Conservation (phyloP, 2,797 vertebrate genomes). For the Garrulus glandarius region DNA sequence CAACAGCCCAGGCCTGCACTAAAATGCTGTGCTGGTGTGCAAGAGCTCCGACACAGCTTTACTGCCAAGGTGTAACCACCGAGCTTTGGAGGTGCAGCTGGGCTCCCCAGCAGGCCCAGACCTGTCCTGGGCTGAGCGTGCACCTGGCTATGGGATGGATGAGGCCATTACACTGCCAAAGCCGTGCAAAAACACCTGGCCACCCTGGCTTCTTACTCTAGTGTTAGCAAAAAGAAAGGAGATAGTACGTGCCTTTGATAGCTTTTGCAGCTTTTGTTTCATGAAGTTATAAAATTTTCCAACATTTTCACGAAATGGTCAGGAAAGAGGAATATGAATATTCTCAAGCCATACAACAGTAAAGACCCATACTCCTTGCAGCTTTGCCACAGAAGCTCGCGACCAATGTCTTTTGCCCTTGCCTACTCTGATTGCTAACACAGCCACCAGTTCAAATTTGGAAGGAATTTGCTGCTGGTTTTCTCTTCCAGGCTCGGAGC, state of each 20-base stretch:
- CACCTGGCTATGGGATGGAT: not conserved
- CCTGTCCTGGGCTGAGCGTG: not conserved
- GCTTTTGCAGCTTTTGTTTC: not conserved
- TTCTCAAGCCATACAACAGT: not conserved
- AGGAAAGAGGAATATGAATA: not conserved
- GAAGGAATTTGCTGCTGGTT: not conserved
- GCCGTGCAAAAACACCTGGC: not conserved
- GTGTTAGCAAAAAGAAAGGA: not conserved
- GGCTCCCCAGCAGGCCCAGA: not conserved
- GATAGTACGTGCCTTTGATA: not conserved
- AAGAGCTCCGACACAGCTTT: not conserved
- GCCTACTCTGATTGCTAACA: fast-evolving
- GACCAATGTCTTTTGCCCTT: not conserved
- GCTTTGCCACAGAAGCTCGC: not conserved
- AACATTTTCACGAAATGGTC: not conserved
- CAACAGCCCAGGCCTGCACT: not conserved
- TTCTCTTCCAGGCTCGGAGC: not conserved
- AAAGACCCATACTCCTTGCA: not conserved
- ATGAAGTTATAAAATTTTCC: not conserved
- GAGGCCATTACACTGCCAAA: not conserved
- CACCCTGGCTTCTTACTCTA: not conserved
- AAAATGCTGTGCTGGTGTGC: not conserved
- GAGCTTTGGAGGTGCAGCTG: fast-evolving
- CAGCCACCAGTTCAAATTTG: not conserved
- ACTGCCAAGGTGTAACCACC: not conserved